These are phyloP conservation scores for Drosophila atripex DNA, from an alignment of 2,888 invertebrate species.

Conservation along the genomic window DNA sequence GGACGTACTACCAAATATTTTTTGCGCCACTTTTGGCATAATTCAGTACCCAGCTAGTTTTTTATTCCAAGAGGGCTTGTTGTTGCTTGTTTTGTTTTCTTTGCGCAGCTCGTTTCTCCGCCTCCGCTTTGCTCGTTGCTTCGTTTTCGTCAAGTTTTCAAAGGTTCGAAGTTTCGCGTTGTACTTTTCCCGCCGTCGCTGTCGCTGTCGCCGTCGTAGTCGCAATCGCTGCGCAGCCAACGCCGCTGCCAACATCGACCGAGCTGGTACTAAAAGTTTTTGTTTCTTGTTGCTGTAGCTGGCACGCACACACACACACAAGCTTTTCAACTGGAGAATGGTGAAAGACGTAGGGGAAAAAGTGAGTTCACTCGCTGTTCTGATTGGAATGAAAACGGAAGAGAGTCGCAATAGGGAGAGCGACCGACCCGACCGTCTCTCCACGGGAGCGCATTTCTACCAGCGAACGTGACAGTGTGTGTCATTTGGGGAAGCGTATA, in stretches of 20 bases:
- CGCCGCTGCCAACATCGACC: slow-evolving; percentile 16
- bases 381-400: slow-evolving; percentile 67
- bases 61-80: slow-evolving; percentile 1
- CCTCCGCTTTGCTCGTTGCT: slow-evolving; percentile 45
- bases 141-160: slow-evolving; percentile 71
- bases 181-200: slow-evolving; percentile 65
- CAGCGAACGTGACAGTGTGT: slow-evolving; percentile 40
- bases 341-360: slow-evolving; percentile 61
- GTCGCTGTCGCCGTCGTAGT: slow-evolving; percentile 33
- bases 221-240: slow-evolving; percentile 17
- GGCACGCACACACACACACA: slow-evolving; percentile 8
- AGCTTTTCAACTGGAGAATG: slow-evolving; percentile 30
- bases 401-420: slow-evolving; percentile 47
- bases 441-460: slow-evolving; percentile 47
- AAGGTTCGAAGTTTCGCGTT: slow-evolving; percentile 61
- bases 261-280: slow-evolving; percentile 44
- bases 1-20: slow-evolving; percentile 54
- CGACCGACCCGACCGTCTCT: slow-evolving; percentile 19
- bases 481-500: slow-evolving; percentile 45
- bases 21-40: slow-evolving; percentile 76
- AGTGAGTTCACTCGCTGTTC: slow-evolving; percentile 62
- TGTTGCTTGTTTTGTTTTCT: slow-evolving; percentile 19
- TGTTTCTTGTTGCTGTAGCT: slow-evolving; percentile 55
- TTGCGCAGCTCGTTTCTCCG: slow-evolving; percentile 32
- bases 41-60: slow-evolving; percentile 36